Percentiles rank a stretch among this genome's conserved stretches.
Conservation (phyloP, 2,113 vertebrate genomes). For the Bufo bufo region DNA sequence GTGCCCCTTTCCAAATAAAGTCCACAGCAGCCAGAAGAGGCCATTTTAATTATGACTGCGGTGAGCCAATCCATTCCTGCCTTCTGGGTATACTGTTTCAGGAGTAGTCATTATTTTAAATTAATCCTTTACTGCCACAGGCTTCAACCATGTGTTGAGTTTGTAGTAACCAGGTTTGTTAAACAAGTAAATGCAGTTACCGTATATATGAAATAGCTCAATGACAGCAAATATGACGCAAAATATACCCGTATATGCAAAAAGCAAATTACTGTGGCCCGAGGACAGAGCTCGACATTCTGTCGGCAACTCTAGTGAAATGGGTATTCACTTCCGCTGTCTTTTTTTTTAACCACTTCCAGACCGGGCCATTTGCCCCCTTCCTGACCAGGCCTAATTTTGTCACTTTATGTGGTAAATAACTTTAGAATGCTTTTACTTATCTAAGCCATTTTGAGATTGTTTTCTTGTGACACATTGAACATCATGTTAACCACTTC, state of each 20-base stretch:
- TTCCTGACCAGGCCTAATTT: no score
- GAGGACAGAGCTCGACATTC: no score
- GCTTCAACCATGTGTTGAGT: not conserved
- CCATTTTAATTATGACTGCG: constrained; percentile 30
- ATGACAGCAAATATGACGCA: not conserved
- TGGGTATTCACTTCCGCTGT: no score
- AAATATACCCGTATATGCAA: not conserved
- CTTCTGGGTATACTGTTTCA: not conserved
- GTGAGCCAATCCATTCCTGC: constrained; percentile 41
- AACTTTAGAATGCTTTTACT: no score
- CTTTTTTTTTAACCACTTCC: no score
- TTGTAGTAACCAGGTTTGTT: not conserved
- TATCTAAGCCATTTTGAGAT: no score
- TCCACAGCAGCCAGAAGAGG: constrained; percentile 19
- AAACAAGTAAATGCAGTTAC: not conserved
- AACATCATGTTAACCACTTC: no score
- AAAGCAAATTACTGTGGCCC: no score
- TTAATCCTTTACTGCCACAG: constrained; percentile 45
- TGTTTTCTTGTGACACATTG: no score
- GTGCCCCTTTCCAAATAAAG: constrained; percentile 17
- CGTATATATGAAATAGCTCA: not conserved
- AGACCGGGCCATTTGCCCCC: no score
- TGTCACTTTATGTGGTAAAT: no score
- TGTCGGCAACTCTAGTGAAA: no score
- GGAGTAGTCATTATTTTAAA: constrained; percentile 56